Percentiles rank a stretch among this genome's conserved stretches.
Conservation (phyloP, 2,113 vertebrate genomes). For the Clupea harengus region DNA sequence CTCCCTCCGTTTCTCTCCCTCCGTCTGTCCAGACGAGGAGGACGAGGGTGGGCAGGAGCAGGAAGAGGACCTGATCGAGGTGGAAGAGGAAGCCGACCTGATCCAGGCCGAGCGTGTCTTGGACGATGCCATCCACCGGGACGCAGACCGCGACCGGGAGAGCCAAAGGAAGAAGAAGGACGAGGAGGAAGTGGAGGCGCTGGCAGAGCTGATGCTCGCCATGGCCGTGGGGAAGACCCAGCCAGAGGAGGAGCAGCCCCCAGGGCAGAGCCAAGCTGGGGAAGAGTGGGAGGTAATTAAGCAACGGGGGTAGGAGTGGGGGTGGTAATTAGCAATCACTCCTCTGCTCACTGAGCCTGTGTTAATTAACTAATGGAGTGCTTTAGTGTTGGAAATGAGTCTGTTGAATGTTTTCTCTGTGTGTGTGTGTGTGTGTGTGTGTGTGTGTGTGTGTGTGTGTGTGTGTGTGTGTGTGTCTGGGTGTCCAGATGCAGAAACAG, state of each 20-base stretch:
- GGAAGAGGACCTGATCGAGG: conserved; percentile 73
- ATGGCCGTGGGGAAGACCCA: conserved; percentile 69
- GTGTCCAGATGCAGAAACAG: conserved; percentile 64
- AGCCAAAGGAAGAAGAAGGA: conserved; percentile 45
- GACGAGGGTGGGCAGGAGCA: conserved; percentile 56
- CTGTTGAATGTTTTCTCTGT: not conserved
- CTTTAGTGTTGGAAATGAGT: conserved; percentile 8
- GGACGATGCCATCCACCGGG: conserved; percentile 68
- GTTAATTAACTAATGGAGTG: conserved; percentile 12
- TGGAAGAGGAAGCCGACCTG: conserved; percentile 84
- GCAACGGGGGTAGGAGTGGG: not conserved
- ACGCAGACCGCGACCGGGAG: conserved; percentile 22
- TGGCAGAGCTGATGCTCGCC: conserved; percentile 74
- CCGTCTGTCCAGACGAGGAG: conserved; percentile 32
- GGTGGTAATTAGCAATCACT: conserved; percentile 8
- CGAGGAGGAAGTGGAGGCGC: conserved; percentile 44
- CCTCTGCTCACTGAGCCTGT: not conserved
- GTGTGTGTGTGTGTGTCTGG: conserved; percentile 22
- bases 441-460: not conserved
- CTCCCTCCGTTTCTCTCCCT: not conserved
- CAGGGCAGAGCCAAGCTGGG: conserved; percentile 31
- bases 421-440: not conserved
- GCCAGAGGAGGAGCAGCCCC: conserved; percentile 16
- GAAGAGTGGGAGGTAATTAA: conserved; percentile 38
- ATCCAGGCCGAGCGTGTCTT: conserved; percentile 85